Conservation (phyloP, 2,797 vertebrate species). For the Arnoldichthys spilopterus region DNA sequence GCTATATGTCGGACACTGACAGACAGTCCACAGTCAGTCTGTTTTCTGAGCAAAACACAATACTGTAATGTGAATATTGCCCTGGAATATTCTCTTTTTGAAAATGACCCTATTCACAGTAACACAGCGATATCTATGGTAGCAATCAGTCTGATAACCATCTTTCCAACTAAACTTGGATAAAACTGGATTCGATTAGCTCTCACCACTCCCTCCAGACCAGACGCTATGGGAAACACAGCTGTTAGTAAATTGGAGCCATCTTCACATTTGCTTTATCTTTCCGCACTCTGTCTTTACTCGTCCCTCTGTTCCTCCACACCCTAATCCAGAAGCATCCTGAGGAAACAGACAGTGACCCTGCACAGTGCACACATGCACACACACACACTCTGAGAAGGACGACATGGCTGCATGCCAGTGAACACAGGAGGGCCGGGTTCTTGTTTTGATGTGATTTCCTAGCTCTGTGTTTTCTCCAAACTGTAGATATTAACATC, state of each 20-base stretch:
- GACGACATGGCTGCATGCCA: neutral
- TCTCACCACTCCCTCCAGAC: neutral
- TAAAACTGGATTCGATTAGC: constrained; percentile 6
- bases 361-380: neutral
- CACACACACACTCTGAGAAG: constrained; percentile 17
- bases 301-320: constrained; percentile 9
- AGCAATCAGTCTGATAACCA: neutral
- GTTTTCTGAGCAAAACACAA: neutral
- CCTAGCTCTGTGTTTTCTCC: neutral
- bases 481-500: neutral
- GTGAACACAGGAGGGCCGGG: constrained; percentile 12
- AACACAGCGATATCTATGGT: constrained; percentile 13
- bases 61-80: neutral
- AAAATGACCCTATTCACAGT: neutral
- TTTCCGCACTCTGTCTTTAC: constrained; percentile 9
- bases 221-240: constrained; percentile 5
- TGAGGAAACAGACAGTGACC: constrained; percentile 48
- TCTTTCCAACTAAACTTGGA: constrained; percentile 18
- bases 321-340: constrained; percentile 25
- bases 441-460: constrained; percentile 20
- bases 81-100: neutral
- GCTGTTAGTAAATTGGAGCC: constrained; percentile 23
- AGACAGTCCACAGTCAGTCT: neutral
- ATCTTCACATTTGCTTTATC: constrained; percentile 31
- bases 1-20: neutral